Percentiles rank a stretch among this genome's conserved stretches.
These are phyloP conservation scores for Heterodera carotae DNA, from an alignment of 1,140 invertebrate species.

Conservation along the genomic window DNA sequence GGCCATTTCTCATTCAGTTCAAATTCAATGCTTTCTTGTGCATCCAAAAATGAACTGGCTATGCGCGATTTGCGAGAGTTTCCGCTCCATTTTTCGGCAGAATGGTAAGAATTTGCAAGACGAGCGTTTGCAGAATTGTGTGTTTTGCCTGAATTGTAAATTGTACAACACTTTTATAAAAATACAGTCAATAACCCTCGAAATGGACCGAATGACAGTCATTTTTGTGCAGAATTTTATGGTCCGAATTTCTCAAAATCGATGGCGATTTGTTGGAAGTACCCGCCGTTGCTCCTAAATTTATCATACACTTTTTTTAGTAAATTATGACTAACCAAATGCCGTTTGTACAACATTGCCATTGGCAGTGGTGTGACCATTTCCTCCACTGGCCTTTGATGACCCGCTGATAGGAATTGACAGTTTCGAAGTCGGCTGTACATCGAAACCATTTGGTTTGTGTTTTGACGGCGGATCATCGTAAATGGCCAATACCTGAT, in stretches of 20 bases:
- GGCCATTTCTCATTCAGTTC: conserved; percentile 28
- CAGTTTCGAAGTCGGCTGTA: background rate
- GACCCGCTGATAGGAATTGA: background rate
- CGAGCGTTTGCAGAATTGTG: background rate
- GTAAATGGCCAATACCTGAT: conserved; percentile 24
- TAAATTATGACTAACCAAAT: background rate
- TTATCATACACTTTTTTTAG: background rate
- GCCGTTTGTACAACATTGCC: background rate
- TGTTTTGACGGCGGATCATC: conserved; percentile 23
- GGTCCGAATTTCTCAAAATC: conserved; percentile 1
- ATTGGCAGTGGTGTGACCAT: background rate
- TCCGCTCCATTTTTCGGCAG: background rate
- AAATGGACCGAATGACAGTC: background rate
- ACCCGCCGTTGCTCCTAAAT: background rate
- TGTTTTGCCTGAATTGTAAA: background rate
- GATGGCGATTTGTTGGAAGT: background rate
- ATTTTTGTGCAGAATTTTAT: background rate
- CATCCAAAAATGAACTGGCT: conserved; percentile 24
- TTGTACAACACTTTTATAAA: background rate
- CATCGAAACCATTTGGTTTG: background rate
- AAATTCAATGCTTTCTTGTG: conserved; percentile 21
- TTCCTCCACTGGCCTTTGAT: background rate
- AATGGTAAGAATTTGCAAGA: background rate
- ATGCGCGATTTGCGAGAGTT: conserved; percentile 27
- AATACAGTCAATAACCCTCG: background rate